Evolutionary conservation across 1,140 invertebrate species (phyloP).

Genomic region (Drosophila kepulauana): DNA sequence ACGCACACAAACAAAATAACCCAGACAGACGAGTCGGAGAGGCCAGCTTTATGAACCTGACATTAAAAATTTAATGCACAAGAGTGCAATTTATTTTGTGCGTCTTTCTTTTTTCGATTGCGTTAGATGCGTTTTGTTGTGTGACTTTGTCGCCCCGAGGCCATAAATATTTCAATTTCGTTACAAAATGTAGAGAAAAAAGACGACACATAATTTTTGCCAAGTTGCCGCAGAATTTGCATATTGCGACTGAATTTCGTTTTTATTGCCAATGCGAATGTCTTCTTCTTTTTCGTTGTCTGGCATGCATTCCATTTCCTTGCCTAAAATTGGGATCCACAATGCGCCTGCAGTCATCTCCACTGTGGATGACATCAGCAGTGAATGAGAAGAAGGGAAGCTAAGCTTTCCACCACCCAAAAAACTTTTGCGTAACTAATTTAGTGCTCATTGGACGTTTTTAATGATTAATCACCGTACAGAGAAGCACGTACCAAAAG

Average conservation of each 20-base stretch:
- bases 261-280: conserved; percentile 41
- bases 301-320: not conserved
- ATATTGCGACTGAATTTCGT: conserved; percentile 59
- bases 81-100: conserved; percentile 41
- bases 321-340: conserved; percentile 45
- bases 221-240: conserved; percentile 54
- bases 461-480: conserved; percentile 49
- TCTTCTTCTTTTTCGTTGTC: conserved; percentile 2
- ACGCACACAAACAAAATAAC: not conserved
- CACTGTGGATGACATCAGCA: conserved; percentile 38
- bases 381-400: conserved; percentile 12
- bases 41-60: conserved; percentile 54
- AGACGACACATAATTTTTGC: conserved; percentile 25
- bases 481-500: conserved; percentile 62
- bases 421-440: conserved; percentile 42
- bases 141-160: conserved; percentile 68
- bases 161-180: conserved; percentile 75
- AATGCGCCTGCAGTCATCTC: conserved; percentile 17
- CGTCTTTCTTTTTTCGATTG: conserved; percentile 34
- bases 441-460: conserved; percentile 45
- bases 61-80: conserved; percentile 63
- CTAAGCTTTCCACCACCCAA: conserved; percentile 40
- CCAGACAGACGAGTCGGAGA: conserved; percentile 23
- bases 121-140: conserved; percentile 18
- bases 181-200: conserved; percentile 39